These are phyloP conservation scores for Zosterops lateralis DNA, from an alignment of 2,113 vertebrate genomes.

Conservation along the genomic window DNA sequence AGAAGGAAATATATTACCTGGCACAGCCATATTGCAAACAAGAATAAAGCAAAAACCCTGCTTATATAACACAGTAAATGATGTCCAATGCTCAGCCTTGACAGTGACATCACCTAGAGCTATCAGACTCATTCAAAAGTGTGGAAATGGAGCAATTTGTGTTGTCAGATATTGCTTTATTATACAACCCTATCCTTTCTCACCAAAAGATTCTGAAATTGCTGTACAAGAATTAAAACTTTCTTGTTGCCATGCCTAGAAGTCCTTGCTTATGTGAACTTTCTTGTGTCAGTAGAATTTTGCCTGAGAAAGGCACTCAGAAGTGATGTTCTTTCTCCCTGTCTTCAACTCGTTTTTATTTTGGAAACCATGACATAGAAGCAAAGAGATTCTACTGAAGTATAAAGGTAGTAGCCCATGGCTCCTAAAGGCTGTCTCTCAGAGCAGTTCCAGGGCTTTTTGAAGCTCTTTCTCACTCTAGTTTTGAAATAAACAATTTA, in stretches of 20 bases:
- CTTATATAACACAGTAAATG: not conserved
- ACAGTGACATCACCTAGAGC: not conserved
- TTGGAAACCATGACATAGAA: slow-evolving; percentile 4
- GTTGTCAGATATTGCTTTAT: not conserved
- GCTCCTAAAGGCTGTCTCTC: not conserved
- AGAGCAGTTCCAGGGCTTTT: not conserved
- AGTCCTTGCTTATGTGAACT: not conserved
- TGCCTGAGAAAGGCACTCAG: not conserved
- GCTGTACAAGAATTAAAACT: not conserved
- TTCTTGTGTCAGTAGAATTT: not conserved
- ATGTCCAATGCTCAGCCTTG: not conserved
- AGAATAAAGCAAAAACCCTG: not conserved
- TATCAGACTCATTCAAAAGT: not conserved
- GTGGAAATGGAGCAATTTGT: not conserved
- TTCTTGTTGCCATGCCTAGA: not conserved
- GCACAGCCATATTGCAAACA: not conserved
- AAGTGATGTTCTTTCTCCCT: not conserved
- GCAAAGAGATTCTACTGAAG: not conserved
- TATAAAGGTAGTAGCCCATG: not conserved
- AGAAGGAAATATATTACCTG: not conserved
- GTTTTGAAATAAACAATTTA: slow-evolving; percentile 30
- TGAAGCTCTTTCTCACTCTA: not conserved
- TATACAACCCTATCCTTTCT: not conserved
- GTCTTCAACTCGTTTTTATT: not conserved
- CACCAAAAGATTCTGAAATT: not conserved